phyloP scores from a whole-genome alignment of 2,113 vertebrate species.

The Ochotona curzoniae region DNA sequence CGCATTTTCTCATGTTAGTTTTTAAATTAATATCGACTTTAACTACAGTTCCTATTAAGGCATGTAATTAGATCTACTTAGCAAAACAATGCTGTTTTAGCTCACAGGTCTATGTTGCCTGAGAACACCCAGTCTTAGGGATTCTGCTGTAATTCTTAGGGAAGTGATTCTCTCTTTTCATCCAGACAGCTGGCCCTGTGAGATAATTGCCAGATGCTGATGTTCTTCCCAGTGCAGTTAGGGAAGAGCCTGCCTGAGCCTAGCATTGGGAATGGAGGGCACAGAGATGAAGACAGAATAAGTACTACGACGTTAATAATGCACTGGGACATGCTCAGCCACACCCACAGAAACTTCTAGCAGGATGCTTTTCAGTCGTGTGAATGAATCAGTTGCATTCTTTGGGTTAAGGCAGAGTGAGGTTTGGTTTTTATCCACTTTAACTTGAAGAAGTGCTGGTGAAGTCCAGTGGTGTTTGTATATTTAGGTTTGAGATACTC shows the following conservation, averaged over 20 bases:
- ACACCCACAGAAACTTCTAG: neutral
- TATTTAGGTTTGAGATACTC: neutral
- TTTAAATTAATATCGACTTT: too few relatives aligned
- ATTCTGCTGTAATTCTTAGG: neutral
- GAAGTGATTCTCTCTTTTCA: neutral
- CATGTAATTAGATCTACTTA: neutral
- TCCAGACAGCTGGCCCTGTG: neutral
- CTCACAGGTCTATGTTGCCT: neutral
- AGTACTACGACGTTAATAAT: fast-evolving
- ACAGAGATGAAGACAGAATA: neutral
- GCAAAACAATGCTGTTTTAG: neutral
- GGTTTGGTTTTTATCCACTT: neutral
- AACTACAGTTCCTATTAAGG: neutral
- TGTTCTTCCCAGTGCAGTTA: neutral
- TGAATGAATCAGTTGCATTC: neutral
- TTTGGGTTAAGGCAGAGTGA: neutral
- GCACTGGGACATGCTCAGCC: neutral
- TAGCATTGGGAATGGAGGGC: neutral
- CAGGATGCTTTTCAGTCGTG: neutral
- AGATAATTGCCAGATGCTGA: neutral
- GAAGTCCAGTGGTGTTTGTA: neutral
- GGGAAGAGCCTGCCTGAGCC: neutral
- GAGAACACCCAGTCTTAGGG: neutral
- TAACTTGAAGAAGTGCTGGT: neutral
- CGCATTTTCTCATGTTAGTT: too few relatives aligned